Percentiles rank a stretch among this genome's conserved stretches.
Evolutionary conservation across 2,113 vertebrate species (phyloP).

Genomic region (Chaetops frenatus): DNA sequence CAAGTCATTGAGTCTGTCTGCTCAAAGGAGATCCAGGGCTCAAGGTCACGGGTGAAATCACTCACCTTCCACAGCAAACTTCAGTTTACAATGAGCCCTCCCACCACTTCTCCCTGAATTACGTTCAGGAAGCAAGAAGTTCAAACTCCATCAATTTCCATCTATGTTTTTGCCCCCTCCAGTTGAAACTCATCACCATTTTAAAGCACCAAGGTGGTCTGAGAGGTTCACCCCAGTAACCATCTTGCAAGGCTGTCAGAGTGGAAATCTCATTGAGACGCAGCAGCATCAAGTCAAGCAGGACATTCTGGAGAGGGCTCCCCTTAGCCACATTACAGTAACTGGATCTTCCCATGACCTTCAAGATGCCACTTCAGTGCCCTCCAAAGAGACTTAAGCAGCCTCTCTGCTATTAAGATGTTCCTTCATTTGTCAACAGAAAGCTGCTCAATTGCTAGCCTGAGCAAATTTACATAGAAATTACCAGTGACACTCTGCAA

Average conservation of each 20-base stretch:
- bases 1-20: background rate
- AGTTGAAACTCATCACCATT: background rate
- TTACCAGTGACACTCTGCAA: constrained; percentile 58
- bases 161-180: background rate
- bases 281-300: background rate
- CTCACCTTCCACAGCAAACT: background rate
- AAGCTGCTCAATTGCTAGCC: constrained; percentile 62
- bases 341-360: background rate
- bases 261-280: background rate
- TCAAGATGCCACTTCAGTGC: constrained; percentile 15
- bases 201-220: background rate
- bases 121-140: background rate
- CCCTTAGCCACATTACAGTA: background rate
- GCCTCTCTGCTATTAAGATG: constrained; percentile 49
- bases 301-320: background rate
- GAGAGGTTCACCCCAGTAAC: background rate
- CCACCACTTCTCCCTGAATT: background rate
- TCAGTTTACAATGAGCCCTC: background rate
- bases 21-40: background rate
- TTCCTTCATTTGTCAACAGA: constrained; percentile 64
- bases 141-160: background rate
- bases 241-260: background rate
- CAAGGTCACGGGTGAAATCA: background rate
- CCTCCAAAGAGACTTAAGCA: constrained; percentile 20
- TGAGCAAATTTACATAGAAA: constrained; percentile 72